A percentile compares a stretch with the other conserved stretches of the same genome.
These are phyloP conservation scores for Crotalus horridus DNA, from an alignment of 2,113 vertebrate species.

Conservation along the genomic window DNA sequence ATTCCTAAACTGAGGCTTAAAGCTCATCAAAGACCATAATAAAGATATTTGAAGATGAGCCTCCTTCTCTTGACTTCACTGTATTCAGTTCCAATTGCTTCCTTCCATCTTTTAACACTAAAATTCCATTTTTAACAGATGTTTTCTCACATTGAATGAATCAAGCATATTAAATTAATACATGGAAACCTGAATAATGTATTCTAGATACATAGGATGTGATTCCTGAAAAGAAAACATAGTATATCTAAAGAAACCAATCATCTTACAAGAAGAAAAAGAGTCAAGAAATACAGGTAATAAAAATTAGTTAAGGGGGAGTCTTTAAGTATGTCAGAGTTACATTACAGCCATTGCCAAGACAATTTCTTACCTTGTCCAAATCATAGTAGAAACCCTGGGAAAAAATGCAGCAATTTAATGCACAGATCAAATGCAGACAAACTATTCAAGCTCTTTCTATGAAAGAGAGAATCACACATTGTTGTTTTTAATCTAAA, in stretches of 20 bases:
- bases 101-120: background rate
- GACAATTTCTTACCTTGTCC: conserved; percentile 81
- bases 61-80: background rate
- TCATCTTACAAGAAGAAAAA: background rate
- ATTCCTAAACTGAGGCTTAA: background rate
- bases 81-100: background rate
- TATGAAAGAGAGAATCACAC: background rate
- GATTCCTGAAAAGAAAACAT: background rate
- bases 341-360: background rate
- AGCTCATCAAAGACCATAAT: background rate
- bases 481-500: background rate
- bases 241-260: background rate
- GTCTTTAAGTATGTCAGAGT: background rate
- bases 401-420: conserved; percentile 39
- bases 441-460: fast-evolving
- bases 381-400: conserved; percentile 96
- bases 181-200: background rate
- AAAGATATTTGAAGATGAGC: background rate
- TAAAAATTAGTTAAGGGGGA: background rate
- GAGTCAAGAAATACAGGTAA: background rate
- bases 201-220: background rate
- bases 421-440: fast-evolving
- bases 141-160: background rate
- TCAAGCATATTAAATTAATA: background rate
- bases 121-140: background rate